phyloP scores from a whole-genome alignment of 2,797 vertebrate species.

The Sorex maritimensis region DNA sequence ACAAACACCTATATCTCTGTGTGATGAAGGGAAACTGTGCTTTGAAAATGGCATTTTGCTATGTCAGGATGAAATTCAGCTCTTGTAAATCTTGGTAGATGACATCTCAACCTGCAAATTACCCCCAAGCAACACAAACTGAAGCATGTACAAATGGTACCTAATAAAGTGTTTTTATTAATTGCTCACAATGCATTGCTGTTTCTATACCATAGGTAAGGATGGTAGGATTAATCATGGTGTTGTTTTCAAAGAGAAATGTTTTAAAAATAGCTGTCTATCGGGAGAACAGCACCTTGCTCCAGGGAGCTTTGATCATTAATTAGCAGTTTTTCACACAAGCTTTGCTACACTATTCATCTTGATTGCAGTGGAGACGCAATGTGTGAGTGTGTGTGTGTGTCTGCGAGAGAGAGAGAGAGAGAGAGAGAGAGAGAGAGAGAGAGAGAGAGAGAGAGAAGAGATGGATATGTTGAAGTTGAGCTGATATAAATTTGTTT shows the following conservation, averaged over 20 bases:
- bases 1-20: constrained; percentile 67
- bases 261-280: constrained; percentile 73
- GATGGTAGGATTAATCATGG: constrained; percentile 67
- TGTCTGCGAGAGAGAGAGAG: background rate
- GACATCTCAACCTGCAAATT: constrained; percentile 65
- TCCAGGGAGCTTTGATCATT: constrained; percentile 66
- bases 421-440: no score
- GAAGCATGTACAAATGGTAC: constrained; percentile 82
- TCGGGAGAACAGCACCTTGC: constrained; percentile 55
- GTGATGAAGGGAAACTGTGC: constrained; percentile 72
- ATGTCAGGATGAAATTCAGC: constrained; percentile 82
- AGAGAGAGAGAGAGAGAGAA: no score
- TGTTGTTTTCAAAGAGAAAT: constrained; percentile 81
- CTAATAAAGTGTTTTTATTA: constrained; percentile 82
- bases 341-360: background rate
- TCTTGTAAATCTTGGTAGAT: constrained; percentile 67
- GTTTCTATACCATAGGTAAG: constrained; percentile 54
- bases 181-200: constrained; percentile 55
- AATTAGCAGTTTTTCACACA: constrained; percentile 67
- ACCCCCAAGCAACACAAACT: constrained; percentile 47
- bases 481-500: constrained; percentile 1
- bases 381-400: background rate
- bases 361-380: constrained; percentile 2
- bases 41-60: constrained; percentile 87
- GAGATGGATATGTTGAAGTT: background rate